Conservation (phyloP, 2,888 invertebrate genomes). For the Stenodera caucasica region DNA sequence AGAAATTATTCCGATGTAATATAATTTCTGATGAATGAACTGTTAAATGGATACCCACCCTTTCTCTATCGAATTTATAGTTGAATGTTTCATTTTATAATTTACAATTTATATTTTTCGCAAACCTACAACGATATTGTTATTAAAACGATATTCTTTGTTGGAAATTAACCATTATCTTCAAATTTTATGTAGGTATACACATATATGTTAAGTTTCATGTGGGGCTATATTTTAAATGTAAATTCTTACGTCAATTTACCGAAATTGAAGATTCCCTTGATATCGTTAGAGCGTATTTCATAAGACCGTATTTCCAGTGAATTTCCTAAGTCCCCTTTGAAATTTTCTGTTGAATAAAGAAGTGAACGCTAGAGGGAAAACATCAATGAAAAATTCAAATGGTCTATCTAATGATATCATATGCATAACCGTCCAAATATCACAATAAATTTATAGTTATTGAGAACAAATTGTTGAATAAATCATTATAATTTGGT, state of each 20-base stretch:
- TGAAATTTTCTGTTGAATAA: not conserved
- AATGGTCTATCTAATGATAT: not conserved
- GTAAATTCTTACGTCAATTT: slow-evolving; percentile 4
- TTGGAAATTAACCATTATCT: not conserved
- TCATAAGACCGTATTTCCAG: slow-evolving; percentile 4
- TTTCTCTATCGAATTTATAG: too few species aligned
- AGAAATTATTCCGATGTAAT: too few species aligned
- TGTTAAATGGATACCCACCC: too few species aligned
- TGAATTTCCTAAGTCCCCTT: slow-evolving; percentile 1
- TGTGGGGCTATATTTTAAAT: not conserved
- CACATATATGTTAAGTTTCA: not conserved
- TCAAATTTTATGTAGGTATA: not conserved
- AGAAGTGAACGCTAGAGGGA: not conserved
- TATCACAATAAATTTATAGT: too few species aligned
- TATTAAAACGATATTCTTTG: not conserved
- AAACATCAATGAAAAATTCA: not conserved
- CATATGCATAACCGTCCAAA: not conserved
- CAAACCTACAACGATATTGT: too few species aligned
- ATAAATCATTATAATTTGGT: slow-evolving; percentile 21
- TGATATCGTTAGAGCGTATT: slow-evolving; percentile 3
- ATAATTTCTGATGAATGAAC: too few species aligned
- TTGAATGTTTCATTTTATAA: too few species aligned
- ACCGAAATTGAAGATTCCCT: slow-evolving; percentile 4
- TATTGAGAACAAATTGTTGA: not conserved
- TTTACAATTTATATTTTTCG: too few species aligned